Evolutionary conservation across 1,140 invertebrate genomes (phyloP), one percentile per base, ranked within the genome.

Genomic region (Sycophaga agraensis): DNA sequence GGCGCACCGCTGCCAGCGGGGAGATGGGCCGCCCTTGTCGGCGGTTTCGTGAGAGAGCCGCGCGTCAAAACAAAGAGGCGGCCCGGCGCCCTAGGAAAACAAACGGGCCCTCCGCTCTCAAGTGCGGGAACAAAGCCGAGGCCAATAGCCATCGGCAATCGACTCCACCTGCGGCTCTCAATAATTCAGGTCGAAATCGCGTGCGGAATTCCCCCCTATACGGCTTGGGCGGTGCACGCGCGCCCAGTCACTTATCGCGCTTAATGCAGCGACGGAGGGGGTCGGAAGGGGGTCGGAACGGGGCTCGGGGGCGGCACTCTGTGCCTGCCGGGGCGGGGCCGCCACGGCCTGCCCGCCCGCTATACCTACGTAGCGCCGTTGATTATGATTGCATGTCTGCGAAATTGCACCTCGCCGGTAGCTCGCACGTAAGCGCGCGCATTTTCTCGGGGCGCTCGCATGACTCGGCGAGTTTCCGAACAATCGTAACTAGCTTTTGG

Each of bases 401-500:
- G 71, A 76, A 78, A 77, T 76, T 75, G 70, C 68, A 69, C 64
- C 60, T 57, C 45, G 53, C 17, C 43, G 26, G 54, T 50, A 17
- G 60, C 54, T 50, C 40, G 60, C 55, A 59, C 55, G 62, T 48
- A 59, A 39, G 22, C 43, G 37, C 46, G 56, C 21, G 55, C 39
- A 63, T 53, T 62, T 43, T 50, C 51, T 50, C 40, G 40, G 26
- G 21, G 56, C 49, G 71, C 70, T 79, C 69, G 79, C 78, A 80
- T 79, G 78, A 79, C 75, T 79, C 60, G 67, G 66, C 68, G 73
- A 73, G 72, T 76, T 78, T 75, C 69, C 72, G 66, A 73, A 76
- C 74, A 79, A 78, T 79, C 73, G 75, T 77, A 79, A 75, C 79
- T 78, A 78, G 77, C 73, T 77, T 79, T 75, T 65, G 76, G 75